Conservation (phyloP, 1,140 invertebrate genomes). For the Brachionus calyciflorus region DNA sequence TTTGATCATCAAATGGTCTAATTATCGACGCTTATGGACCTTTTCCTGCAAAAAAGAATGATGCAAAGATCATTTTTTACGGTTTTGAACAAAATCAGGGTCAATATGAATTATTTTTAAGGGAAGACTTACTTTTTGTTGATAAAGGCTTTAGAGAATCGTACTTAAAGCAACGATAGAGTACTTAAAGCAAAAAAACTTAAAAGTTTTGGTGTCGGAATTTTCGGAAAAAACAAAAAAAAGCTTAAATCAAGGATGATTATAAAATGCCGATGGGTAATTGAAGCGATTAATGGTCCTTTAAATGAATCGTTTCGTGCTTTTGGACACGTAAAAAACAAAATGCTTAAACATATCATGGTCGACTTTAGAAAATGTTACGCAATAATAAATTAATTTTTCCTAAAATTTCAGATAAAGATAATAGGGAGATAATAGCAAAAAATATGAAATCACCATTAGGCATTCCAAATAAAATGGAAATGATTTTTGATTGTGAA, state of each 20-base stretch:
- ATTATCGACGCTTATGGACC: too few species aligned
- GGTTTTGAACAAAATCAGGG: too few species aligned
- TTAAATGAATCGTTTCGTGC: not conserved
- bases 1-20: too few species aligned
- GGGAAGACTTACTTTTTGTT: not conserved
- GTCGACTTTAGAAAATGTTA: not conserved
- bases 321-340: conserved; percentile 1
- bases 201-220: not conserved
- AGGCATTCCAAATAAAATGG: not conserved
- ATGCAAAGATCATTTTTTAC: too few species aligned
- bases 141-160: conserved; percentile 11
- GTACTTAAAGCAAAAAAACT: not conserved
- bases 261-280: conserved; percentile 3
- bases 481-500: not conserved
- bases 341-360: not conserved
- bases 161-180: too few species aligned
- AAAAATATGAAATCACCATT: not conserved
- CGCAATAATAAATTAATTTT: not conserved
- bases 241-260: not conserved
- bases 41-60: too few species aligned
- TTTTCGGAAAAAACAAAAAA: conserved; percentile 4
- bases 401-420: not conserved
- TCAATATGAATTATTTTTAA: not conserved
- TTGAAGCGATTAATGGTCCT: not conserved
- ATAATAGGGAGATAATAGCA: not conserved